A percentile compares a stretch with the other conserved stretches of the same genome.
phyloP scores from a whole-genome alignment of 2,797 vertebrate genomes.

The Rhadinocentrus ornatus region DNA sequence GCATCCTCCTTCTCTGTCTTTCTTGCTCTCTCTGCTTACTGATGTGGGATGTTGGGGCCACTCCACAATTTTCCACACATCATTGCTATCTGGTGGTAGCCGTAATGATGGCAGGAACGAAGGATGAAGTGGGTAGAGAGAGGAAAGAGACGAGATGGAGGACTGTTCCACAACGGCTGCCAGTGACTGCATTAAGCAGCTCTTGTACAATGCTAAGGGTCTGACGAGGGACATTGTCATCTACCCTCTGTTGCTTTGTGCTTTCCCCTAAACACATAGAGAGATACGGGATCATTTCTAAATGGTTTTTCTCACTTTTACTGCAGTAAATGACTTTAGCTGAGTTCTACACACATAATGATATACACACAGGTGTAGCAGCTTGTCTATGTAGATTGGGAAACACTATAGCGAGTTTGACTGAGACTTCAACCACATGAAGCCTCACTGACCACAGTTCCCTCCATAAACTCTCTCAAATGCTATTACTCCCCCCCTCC shows the following conservation, averaged over 20 bases:
- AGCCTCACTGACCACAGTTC: background rate
- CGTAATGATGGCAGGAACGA: constrained; percentile 65
- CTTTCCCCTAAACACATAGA: constrained; percentile 19
- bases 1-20: constrained; percentile 28
- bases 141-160: constrained; percentile 53
- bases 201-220: constrained; percentile 37
- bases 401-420: background rate
- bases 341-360: background rate
- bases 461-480: background rate
- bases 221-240: constrained; percentile 54
- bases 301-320: constrained; percentile 12
- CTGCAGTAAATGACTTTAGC: constrained; percentile 26
- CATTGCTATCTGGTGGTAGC: constrained; percentile 66
- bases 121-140: constrained; percentile 48
- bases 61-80: constrained; percentile 57
- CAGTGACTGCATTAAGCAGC: constrained; percentile 73
- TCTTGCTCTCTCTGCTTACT: constrained; percentile 27
- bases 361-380: constrained; percentile 12
- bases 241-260: constrained; percentile 48
- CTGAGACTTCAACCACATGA: background rate
- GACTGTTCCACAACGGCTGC: constrained; percentile 55
- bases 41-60: constrained; percentile 58
- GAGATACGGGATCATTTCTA: constrained; percentile 15
- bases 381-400: constrained; percentile 9
- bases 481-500: constrained; percentile 20